Base-by-base conservation (phyloP, 1,140 invertebrate genomes). In the Bursaphelenchus mucronatus region DNA sequence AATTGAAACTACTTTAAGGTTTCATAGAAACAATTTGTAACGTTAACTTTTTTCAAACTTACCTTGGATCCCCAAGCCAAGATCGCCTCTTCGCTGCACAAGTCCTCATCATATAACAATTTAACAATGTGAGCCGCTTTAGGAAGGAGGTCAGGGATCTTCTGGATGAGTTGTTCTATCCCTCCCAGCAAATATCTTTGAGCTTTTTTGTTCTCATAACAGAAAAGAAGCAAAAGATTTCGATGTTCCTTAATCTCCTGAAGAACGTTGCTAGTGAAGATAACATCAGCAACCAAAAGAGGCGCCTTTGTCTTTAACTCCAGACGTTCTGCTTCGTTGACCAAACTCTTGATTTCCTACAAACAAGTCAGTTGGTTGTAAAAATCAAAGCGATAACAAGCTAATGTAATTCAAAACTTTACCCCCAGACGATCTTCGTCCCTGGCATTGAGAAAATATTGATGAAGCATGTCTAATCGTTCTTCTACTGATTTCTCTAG, bases 121-220 rank as follows among this genome's bases (percentile, higher is more conserved):
- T 94, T 94, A 58, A 97, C 86, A 70, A 97, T 89, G 75, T 88
- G 88, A 63, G 93, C 87, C 67, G 93, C 90, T 82, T 93, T 94
- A 2, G 88, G 85, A 84, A 97, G 86, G 49, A 98, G 86, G 11
- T 83, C 79, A 51, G 88, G 87, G 69, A 89, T 87, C 78, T 92
- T 88, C 49, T 91, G 82, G 63, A 89, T 89, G 62, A 97, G 89
- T 80, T 94, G 91, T 79, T 98, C 95, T 74, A 97, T 87, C 54
- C 92, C 95, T 70, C 93, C 90, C 68, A 99, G 86, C 63, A 97
- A 85, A 84, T 94, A 93, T 70, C 92, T 91, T 82, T 97, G 94
- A 2, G 92, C 92, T 80, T 80, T 79, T 52, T 66, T 63, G 63
- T 80, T 77, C 10, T 72, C 64, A 0, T 66, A 10, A 39, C 64